Percentiles rank a stretch among this genome's conserved stretches.
Conservation (phyloP, 2,113 vertebrate species). For the Chrysemys picta region DNA sequence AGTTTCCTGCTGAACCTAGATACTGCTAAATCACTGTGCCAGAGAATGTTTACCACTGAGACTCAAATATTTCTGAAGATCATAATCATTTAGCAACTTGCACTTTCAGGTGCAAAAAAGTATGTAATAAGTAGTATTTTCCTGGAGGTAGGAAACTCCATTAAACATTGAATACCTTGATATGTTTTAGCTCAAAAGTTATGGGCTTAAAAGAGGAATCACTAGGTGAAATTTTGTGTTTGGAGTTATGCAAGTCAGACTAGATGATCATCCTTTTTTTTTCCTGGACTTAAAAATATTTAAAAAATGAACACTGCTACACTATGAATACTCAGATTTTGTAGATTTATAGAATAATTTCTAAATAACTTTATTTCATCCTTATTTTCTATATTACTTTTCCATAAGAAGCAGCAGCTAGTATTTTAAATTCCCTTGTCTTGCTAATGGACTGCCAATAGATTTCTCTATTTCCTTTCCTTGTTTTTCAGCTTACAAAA, state of each 20-base stretch:
- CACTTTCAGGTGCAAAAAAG: neutral
- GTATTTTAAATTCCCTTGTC: neutral
- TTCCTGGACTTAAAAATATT: neutral
- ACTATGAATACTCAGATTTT: neutral
- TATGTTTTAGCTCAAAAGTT: neutral
- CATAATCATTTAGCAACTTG: neutral
- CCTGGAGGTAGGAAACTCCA: neutral
- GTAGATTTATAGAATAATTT: neutral
- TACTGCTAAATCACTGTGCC: neutral
- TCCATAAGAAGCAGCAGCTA: neutral
- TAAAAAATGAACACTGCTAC: neutral
- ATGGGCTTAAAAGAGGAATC: fast-evolving
- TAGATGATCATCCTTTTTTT: neutral
- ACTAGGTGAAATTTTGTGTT: neutral
- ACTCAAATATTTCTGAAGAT: neutral
- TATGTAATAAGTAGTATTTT: neutral
- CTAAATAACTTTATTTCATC: neutral
- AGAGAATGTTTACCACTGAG: neutral
- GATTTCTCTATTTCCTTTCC: neutral
- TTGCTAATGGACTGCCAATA: neutral
- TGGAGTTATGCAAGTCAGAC: neutral
- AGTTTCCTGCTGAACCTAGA: neutral
- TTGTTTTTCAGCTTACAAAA: neutral
- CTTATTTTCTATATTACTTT: neutral
- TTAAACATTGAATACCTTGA: neutral